Percentiles rank a stretch among this genome's conserved stretches.
Conservation (phyloP, 2,113 vertebrate species). For the Oostethus manadensis region DNA sequence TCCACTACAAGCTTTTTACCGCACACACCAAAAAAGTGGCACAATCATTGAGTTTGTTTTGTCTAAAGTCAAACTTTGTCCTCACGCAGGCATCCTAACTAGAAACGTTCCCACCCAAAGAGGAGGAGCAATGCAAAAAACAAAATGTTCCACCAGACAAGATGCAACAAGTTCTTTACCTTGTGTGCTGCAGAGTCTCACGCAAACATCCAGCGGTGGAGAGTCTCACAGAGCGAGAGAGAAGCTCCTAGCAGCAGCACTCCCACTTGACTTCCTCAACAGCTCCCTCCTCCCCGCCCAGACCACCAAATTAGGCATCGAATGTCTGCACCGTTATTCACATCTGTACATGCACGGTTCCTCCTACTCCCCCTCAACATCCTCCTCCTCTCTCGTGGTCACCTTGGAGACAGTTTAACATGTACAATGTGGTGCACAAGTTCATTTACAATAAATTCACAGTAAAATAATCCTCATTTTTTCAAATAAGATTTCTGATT, state of each 20-base stretch:
- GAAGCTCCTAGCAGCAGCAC: constrained; percentile 3
- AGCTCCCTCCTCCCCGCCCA: constrained; percentile 46
- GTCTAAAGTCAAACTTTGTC: neutral
- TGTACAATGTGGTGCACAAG: constrained; percentile 8
- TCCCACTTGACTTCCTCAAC: constrained; percentile 21
- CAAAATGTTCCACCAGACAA: neutral
- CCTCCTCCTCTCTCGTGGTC: constrained; percentile 1
- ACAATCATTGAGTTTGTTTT: too few species aligned
- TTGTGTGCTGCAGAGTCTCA: constrained; percentile 7
- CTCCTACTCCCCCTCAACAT: constrained; percentile 9
- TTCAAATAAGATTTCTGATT: too few species aligned
- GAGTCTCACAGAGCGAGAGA: neutral
- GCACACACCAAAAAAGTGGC: neutral
- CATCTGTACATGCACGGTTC: constrained; percentile 27
- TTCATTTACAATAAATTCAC: too few species aligned
- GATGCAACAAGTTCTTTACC: constrained; percentile 40
- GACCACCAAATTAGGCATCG: constrained; percentile 61
- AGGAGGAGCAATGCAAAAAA: neutral
- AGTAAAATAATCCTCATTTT: too few species aligned
- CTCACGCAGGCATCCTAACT: too few species aligned
- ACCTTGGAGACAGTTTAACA: constrained; percentile 1
- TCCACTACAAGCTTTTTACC: neutral
- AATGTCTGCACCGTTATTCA: constrained; percentile 53
- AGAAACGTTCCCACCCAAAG: neutral
- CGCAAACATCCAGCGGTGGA: constrained; percentile 18